Evolutionary conservation across 2,888 invertebrate genomes (phyloP), one percentile per base, ranked within the genome.

Genomic region (Drosophila mimetica): DNA sequence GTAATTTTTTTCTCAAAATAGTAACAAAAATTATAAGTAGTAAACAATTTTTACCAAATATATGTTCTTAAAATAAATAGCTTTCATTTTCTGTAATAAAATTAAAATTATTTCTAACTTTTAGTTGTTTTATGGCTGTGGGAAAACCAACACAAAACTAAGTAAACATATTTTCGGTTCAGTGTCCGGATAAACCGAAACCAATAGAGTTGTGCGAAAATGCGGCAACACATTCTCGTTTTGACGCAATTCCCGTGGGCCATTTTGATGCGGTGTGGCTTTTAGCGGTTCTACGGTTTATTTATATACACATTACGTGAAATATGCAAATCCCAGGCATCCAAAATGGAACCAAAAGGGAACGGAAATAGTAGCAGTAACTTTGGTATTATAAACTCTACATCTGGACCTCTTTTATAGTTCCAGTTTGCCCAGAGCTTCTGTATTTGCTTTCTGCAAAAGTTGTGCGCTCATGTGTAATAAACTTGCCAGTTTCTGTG

Each of bases 201-300:
- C 61, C 58, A 11, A 42, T 63, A 36, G 36, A 48, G 63, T 67
- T 69, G 42, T 69, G 74, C 72, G 74, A 74, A 85, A 82, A 87
- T 79, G 48, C 11, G 54, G 65, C 55, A 28, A 66, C 50, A 58
- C 47, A 41, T 42, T 70, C 71, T 71, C 71, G 71, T 71, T 85
- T 86, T 75, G 75, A 76, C 71, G 73, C 66, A 55, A 67, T 57
- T 83, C 86, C 79, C 76, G 36, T 37, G 72, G 72, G 82, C 48
- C 83, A 71, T 76, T 79, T 76, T 76, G 76, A 86, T 87, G 86
- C 86, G 74, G 83, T 83, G 83, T 84, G 79, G 79, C 78, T 80
- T 84, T 86, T 84, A 86, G 85, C 69, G 69, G 55, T 64, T 70
- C 34, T 54, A 44, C 59, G 53, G 59, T 55, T 82, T 71, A 58